Percentiles rank a stretch among this genome's conserved stretches.
Evolutionary conservation across 1,140 invertebrate species (phyloP).

Genomic region (Aphaenogaster rudis): DNA sequence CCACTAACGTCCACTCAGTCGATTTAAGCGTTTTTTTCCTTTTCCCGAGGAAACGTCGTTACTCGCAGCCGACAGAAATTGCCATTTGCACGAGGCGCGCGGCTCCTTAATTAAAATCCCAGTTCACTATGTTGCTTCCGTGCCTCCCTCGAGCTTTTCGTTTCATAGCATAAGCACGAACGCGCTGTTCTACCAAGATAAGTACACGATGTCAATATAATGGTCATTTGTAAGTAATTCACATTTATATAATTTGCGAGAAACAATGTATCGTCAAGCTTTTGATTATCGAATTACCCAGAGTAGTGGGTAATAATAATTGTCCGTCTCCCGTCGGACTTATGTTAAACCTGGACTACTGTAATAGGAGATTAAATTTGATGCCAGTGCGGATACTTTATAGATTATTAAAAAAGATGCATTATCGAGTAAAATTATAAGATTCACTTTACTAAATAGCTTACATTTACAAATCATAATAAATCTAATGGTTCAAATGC

Average conservation of each 20-base stretch:
- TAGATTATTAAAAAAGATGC: background rate
- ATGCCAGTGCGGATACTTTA: background rate
- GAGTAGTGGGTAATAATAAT: background rate
- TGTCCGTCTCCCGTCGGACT: background rate
- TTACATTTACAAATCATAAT: background rate
- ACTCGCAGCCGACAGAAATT: slow-evolving; percentile 52
- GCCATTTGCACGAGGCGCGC: slow-evolving; percentile 30
- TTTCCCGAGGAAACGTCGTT: slow-evolving; percentile 34
- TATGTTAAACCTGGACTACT: background rate
- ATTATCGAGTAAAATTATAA: background rate
- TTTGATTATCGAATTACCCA: background rate
- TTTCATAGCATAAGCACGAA: slow-evolving; percentile 31
- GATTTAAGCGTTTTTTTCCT: slow-evolving; percentile 43
- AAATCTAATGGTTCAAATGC: background rate
- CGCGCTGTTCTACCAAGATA: background rate
- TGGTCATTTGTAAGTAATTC: slow-evolving; percentile 15
- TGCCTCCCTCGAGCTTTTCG: slow-evolving; percentile 30
- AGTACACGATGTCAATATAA: slow-evolving; percentile 13
- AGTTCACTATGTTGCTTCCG: slow-evolving; percentile 16
- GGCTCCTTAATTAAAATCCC: slow-evolving; percentile 73
- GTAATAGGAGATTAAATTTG: background rate
- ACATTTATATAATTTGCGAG: slow-evolving; percentile 18
- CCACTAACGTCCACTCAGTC: slow-evolving; percentile 10
- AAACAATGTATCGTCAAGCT: background rate
- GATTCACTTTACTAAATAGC: background rate